Conservation (phyloP, 1,140 invertebrate genomes). For the Elymnias hypermnestra region DNA sequence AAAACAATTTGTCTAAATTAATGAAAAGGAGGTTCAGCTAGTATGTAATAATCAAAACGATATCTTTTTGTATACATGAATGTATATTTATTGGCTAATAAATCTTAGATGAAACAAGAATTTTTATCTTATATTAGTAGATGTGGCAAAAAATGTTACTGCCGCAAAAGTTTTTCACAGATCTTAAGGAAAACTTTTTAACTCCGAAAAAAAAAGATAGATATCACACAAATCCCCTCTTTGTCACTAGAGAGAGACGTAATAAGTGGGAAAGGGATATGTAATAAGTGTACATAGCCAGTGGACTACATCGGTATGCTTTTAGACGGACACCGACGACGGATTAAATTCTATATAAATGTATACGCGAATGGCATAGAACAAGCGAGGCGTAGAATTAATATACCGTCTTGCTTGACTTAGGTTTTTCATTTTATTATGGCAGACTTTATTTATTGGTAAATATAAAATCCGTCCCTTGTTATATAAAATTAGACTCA, state of each 20-base stretch:
- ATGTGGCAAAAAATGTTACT: neutral
- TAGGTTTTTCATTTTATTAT: neutral
- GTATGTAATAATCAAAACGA: no score
- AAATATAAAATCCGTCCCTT: no score
- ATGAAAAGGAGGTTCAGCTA: no score
- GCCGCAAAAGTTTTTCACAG: neutral
- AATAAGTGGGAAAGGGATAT: constrained; percentile 10
- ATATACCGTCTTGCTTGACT: neutral
- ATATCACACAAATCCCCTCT: constrained; percentile 28
- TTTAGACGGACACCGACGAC: constrained; percentile 25
- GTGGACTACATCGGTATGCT: constrained; percentile 40
- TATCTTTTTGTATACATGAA: no score
- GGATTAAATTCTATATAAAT: constrained; percentile 8
- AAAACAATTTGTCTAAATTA: no score
- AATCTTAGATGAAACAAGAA: no score
- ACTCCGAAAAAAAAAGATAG: constrained; percentile 9
- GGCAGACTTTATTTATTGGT: no score
- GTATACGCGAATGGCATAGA: constrained; percentile 2
- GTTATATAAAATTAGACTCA: no score
- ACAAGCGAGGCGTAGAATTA: neutral
- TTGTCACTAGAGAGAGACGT: constrained; percentile 5
- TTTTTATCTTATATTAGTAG: no score
- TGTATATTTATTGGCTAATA: no score
- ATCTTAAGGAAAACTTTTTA: constrained; percentile 6
- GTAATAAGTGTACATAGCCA: constrained; percentile 26